phyloP scores from a whole-genome alignment of 2,888 invertebrate species.

The Ophion ventricosus region DNA sequence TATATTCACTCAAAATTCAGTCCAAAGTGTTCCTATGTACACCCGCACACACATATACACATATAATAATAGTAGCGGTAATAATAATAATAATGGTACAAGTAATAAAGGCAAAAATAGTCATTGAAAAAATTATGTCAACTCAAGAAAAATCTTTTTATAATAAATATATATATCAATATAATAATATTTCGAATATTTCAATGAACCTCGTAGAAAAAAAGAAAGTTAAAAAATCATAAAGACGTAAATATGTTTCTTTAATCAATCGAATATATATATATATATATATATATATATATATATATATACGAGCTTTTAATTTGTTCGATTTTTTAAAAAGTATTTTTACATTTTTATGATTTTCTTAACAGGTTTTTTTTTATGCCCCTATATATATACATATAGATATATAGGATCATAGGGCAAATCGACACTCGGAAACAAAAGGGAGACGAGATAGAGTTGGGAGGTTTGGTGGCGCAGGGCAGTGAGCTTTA shows the following conservation, averaged over 20 bases:
- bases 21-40: not conserved
- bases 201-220: too few species aligned
- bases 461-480: conserved; percentile 36
- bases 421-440: conserved; percentile 41
- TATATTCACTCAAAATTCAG: not conserved
- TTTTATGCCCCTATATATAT: not conserved
- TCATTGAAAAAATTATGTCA: not conserved
- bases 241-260: too few species aligned
- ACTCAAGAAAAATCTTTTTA: too few species aligned
- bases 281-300: too few species aligned
- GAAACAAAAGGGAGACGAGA: conserved; percentile 23
- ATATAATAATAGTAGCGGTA: not conserved
- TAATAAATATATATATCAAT: too few species aligned
- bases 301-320: too few species aligned
- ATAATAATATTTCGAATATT: too few species aligned
- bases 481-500: conserved; percentile 74
- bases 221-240: too few species aligned
- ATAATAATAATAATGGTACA: not conserved
- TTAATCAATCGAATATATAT: too few species aligned
- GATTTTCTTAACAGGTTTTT: not conserved
- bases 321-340: too few species aligned
- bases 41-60: not conserved
- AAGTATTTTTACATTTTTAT: not conserved
- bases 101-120: not conserved
- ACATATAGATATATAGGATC: conserved; percentile 8